Percentiles rank a stretch among this genome's conserved stretches.
Evolutionary conservation across 2,797 vertebrate genomes (phyloP).

Genomic region (Capromys pilorides): DNA sequence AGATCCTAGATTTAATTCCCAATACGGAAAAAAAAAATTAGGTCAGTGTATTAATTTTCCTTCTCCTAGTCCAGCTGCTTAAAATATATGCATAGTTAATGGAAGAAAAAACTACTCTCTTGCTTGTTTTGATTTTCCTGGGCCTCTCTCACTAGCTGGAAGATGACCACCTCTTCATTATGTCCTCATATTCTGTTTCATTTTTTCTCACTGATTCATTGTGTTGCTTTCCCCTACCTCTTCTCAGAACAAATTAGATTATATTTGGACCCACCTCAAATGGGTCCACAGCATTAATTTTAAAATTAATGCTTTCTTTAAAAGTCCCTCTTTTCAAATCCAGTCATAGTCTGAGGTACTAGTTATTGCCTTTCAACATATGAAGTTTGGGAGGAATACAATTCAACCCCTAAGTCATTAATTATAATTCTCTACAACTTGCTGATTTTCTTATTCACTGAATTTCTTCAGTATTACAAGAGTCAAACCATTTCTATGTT

Average conservation of each 20-base stretch:
- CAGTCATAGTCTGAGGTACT: neutral
- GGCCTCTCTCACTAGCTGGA: neutral
- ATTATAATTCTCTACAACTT: neutral
- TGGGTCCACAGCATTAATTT: neutral
- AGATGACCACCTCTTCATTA: accelerated
- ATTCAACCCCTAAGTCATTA: neutral
- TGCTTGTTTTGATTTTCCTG: neutral
- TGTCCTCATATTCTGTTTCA: no score
- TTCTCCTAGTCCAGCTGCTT: neutral
- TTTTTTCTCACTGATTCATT: accelerated
- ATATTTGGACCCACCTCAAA: neutral
- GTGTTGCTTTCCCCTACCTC: neutral
- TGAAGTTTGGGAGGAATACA: neutral
- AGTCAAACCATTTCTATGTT: neutral
- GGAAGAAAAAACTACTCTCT: neutral
- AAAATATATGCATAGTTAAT: neutral
- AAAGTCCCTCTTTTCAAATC: neutral
- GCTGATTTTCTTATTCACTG: neutral
- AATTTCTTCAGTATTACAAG: neutral
- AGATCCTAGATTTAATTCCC: neutral
- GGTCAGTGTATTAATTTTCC: neutral
- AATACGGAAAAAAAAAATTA: neutral
- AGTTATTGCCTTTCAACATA: neutral
- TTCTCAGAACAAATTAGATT: neutral
- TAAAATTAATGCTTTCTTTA: neutral